Conservation (phyloP, 2,888 invertebrate species). For the Leucoma salicis region DNA sequence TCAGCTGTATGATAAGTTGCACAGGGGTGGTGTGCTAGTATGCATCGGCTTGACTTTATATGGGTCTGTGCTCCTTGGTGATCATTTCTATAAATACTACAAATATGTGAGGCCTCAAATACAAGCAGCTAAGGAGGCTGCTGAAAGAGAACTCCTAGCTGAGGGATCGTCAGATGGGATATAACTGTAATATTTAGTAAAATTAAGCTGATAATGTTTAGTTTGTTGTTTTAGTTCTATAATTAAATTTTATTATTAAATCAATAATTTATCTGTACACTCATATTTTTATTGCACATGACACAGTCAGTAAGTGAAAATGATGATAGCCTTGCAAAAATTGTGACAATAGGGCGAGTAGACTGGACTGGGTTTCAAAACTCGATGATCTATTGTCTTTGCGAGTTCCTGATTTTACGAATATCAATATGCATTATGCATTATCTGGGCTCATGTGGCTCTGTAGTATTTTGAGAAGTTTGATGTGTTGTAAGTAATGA, state of each 20-base stretch:
- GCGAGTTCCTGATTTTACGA: too few species aligned
- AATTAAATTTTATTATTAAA: conserved; percentile 33
- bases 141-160: conserved; percentile 67
- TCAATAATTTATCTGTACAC: conserved; percentile 16
- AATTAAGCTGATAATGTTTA: conserved; percentile 38
- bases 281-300: not conserved
- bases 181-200: conserved; percentile 29
- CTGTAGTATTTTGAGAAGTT: too few species aligned
- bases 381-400: too few species aligned
- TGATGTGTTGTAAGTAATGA: too few species aligned
- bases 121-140: conserved; percentile 54
- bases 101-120: conserved; percentile 68
- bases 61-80: conserved; percentile 51
- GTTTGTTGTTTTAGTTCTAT: conserved; percentile 6
- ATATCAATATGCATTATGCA: too few species aligned
- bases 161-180: conserved; percentile 73
- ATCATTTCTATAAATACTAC: conserved; percentile 68
- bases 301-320: too few species aligned
- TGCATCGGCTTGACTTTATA: conserved; percentile 71
- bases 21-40: conserved; percentile 66
- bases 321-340: too few species aligned
- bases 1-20: conserved; percentile 70
- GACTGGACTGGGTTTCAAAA: too few species aligned
- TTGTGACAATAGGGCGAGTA: too few species aligned
- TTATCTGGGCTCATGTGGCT: too few species aligned